Evolutionary conservation across 2,113 vertebrate genomes (phyloP).

Genomic region (Platichthys flesus): DNA sequence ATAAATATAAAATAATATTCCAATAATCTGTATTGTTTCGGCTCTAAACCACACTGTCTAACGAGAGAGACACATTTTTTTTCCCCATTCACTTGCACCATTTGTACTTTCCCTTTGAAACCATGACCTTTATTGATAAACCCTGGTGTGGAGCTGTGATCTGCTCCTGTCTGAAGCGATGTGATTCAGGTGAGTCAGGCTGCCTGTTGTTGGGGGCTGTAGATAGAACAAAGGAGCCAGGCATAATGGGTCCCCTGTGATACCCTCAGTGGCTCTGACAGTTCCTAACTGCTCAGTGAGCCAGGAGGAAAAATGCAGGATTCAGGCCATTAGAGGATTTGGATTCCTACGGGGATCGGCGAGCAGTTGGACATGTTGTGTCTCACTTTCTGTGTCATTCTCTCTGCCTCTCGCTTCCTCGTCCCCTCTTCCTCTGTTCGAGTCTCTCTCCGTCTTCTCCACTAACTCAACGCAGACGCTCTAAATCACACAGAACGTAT

Average conservation of each 20-base stretch:
- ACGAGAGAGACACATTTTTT: background rate
- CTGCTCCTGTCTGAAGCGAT: background rate
- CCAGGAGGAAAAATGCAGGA: conserved; percentile 41
- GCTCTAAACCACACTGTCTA: background rate
- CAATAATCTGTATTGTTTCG: too few relatives aligned
- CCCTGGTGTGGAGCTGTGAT: background rate
- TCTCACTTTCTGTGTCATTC: conserved; percentile 20
- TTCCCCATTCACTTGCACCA: background rate
- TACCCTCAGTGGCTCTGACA: conserved; percentile 34
- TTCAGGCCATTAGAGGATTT: conserved; percentile 61
- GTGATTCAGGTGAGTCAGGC: conserved; percentile 11
- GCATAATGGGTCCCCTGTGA: conserved; percentile 50
- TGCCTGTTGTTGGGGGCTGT: conserved; percentile 12
- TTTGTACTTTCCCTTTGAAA: background rate
- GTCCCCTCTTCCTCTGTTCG: background rate
- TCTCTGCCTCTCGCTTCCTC: background rate
- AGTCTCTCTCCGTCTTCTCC: background rate
- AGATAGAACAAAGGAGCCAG: conserved; percentile 41
- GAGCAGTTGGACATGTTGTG: conserved; percentile 32
- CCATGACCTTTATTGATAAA: background rate
- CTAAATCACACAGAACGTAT: background rate
- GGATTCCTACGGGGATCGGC: conserved; percentile 51
- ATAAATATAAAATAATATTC: too few relatives aligned
- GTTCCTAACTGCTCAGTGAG: conserved; percentile 58
- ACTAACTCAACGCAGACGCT: background rate